A percentile compares a stretch with the other conserved stretches of the same genome.
These are phyloP conservation scores for Zoroaster sp. DNA, from an alignment of 53 echinoderm and acorn worm genomes.

Conservation along the genomic window DNA sequence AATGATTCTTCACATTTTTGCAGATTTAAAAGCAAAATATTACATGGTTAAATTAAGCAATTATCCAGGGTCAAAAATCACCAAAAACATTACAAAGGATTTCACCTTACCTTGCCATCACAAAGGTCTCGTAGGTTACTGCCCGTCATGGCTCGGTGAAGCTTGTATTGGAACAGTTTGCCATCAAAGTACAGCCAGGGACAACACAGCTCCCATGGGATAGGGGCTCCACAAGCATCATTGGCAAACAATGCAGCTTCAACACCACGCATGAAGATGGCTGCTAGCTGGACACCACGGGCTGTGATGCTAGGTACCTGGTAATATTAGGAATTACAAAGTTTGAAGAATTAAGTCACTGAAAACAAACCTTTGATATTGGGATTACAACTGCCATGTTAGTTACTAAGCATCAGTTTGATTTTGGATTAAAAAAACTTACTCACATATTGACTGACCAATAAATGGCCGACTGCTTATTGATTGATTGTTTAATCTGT, in stretches of 20 bases:
- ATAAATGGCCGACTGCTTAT: too few relatives aligned
- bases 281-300: slow-evolving; percentile 93
- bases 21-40: too few relatives aligned
- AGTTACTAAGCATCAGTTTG: not conserved
- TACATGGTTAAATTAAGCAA: too few relatives aligned
- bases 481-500: too few relatives aligned
- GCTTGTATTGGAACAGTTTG: slow-evolving; percentile 98
- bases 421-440: too few relatives aligned
- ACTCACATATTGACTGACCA: too few relatives aligned
- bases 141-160: slow-evolving; percentile 84
- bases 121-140: slow-evolving; percentile 94
- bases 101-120: slow-evolving; percentile 89
- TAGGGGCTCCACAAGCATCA: slow-evolving; percentile 93
- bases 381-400: not conserved
- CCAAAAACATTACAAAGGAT: too few relatives aligned
- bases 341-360: not conserved
- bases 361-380: not conserved
- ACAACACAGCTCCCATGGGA: slow-evolving; percentile 98
- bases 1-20: too few relatives aligned
- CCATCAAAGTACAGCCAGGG: slow-evolving; percentile 99
- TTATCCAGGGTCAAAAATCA: too few relatives aligned
- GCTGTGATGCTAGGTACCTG: slow-evolving; percentile 91
- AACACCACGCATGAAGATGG: slow-evolving; percentile 98
- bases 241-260: slow-evolving; percentile 96
- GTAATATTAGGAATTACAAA: not conserved